Base-by-base conservation (phyloP, 2,797 vertebrate genomes). In the Lithobates pipiens region DNA sequence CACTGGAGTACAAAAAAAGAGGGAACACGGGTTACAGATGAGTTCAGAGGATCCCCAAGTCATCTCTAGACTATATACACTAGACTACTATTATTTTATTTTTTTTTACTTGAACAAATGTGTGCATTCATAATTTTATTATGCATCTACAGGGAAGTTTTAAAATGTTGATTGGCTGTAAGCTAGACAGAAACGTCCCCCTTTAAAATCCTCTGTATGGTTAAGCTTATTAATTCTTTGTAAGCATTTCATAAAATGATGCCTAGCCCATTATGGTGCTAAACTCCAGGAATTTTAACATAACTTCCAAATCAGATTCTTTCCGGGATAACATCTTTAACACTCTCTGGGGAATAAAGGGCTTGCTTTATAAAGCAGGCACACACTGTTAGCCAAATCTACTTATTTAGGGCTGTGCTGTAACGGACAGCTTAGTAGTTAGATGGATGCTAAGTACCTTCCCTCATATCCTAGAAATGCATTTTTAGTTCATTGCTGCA, bases 281-380 rank as follows among this genome's bases (percentile, higher is more conserved):
- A 83, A 84, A 77, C 74, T 83, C 25, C 27, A 79, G 76, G 86
- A 87, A 87, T 87, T 74, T 76, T 80, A n/a, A 61, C 63, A 77
- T 80, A 32, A 74, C 61, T 67, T 85, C 69, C 70, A 74, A 85
- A 81, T 79, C 80, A 69, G 61, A 87, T 79, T 79, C 80, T 83
- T 87, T 87, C 85, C 76, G 69, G 80, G 85, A 87, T 87, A 79
- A 83, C 34, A 61, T 73, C 32, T 65, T 68, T 77, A 82, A 86
- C 77, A 8, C 77, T 80, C n/a, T 80, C 32, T 68, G 72, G 84
- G 72, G 72, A 18, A 85, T 69, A 75, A 80, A 80, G 77, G 84
- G 77, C 80, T 85, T 81, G 44, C 65, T 80, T 70, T 85, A 71
- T 85, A 50, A 67, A 61, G 44, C 57, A 68, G 72, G 77, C 77